Base-by-base conservation (phyloP, 2,888 invertebrate genomes). In the Rotaria sp. region DNA sequence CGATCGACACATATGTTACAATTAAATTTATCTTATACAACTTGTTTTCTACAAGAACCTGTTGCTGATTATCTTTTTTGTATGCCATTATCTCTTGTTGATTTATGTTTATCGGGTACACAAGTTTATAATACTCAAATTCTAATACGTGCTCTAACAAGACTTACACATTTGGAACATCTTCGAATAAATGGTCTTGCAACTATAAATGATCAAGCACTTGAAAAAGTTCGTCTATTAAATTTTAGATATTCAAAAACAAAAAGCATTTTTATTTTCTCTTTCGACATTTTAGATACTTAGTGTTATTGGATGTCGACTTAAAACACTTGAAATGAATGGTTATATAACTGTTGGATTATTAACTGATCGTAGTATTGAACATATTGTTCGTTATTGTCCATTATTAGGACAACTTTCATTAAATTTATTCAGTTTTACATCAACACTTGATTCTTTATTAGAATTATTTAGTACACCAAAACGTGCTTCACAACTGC, bases 291-390 rank as follows among this genome's bases (percentile, higher is more conserved):
- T 86, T 26, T 88, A 90, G 90, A 89, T 90, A 45, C 86, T 90
- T 48, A 86, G 88, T 48, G 87, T 88, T 52, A 88, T 89, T 38
- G 90, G 90, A 21, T 84, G 85, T 8, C 87, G 88, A 21, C 86
- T 90, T 50, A 86, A 87, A 15, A 85, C 87, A 26, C 86, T 90
- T 50, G 90, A 90, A 87, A 87, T 90, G 75, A 89, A 90, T 88
- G 90, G 90, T 7, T 88, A 89, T 75, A 87, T 89, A 26, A 88
- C 85, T 50, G 87, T 87, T 7, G 80, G 87, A 45, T 26, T n/a
- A 35, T 86, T 90, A 59, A 89, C 90, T 26, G 90, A 90, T 84
- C 87, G 88, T n/a, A 89, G 90, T 18, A 86, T 90, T 21, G 85
- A 87, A 30, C 88, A 89, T 18, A 88, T 90, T 10, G 74, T 88